Conservation (phyloP, 92 coral and sea anemone species). For the Porites rus region DNA sequence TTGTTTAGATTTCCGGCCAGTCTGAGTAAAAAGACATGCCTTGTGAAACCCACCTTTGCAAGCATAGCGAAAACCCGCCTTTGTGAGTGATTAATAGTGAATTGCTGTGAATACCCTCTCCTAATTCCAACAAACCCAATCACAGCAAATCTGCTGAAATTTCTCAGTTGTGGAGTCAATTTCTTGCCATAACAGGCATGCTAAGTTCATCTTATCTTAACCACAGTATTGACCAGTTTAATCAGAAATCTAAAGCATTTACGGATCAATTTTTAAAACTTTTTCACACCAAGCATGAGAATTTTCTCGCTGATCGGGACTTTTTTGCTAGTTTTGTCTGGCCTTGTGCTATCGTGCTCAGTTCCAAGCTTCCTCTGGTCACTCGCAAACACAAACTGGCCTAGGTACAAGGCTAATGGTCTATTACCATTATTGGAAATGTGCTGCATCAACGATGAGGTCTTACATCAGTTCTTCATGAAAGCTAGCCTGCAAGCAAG, state of each 20-base stretch:
- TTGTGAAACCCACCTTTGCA: too few species aligned
- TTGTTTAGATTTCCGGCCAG: neutral
- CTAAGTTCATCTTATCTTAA: slow-evolving; percentile 10
- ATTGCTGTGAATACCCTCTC: slow-evolving; percentile 14
- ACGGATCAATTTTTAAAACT: slow-evolving; percentile 26
- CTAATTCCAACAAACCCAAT: neutral
- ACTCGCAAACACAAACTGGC: too few species aligned
- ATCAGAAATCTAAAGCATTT: slow-evolving; percentile 26
- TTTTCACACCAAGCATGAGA: slow-evolving; percentile 44
- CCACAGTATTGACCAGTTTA: slow-evolving; percentile 19
- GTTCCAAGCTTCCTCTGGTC: too few species aligned
- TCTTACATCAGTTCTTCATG: too few species aligned
- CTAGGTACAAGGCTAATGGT: too few species aligned
- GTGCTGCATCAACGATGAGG: too few species aligned
- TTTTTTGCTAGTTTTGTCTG: too few species aligned
- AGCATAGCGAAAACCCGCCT: neutral
- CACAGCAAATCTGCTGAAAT: slow-evolving; percentile 23
- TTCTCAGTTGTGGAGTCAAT: slow-evolving; percentile 42
- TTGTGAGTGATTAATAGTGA: neutral
- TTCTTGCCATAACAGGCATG: slow-evolving; percentile 10
- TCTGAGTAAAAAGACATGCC: neutral
- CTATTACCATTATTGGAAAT: too few species aligned
- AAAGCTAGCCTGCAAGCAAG: too few species aligned
- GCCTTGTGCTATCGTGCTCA: too few species aligned
- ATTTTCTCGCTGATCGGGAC: too few species aligned